Conservation (phyloP, 2,888 invertebrate genomes). For the Macaria notata region DNA sequence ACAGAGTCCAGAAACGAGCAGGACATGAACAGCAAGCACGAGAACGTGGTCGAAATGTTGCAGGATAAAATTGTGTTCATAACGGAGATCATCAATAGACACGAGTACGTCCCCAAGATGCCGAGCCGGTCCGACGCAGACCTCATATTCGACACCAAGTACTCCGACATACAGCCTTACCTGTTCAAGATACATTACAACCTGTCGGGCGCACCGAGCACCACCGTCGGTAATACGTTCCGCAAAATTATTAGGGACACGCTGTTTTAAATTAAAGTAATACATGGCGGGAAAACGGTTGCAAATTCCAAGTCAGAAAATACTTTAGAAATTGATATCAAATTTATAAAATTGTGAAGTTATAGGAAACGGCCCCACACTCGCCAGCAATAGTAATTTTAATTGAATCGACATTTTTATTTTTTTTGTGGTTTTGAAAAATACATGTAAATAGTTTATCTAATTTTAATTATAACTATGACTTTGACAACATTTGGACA, state of each 20-base stretch:
- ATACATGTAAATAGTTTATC: not conserved
- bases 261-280: slow-evolving; percentile 73
- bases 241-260: slow-evolving; percentile 95
- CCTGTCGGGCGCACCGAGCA: slow-evolving; percentile 88
- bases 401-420: slow-evolving; percentile 7
- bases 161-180: slow-evolving; percentile 97
- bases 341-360: too few species aligned
- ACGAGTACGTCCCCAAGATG: slow-evolving; percentile 98
- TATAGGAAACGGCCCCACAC: not conserved
- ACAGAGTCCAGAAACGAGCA: slow-evolving; percentile 93
- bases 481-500: slow-evolving; percentile 5
- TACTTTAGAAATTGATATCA: too few species aligned
- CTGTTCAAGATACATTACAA: slow-evolving; percentile 95
- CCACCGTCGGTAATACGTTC: slow-evolving; percentile 93
- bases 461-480: slow-evolving; percentile 4
- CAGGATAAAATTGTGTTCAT: slow-evolving; percentile 97
- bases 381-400: slow-evolving; percentile 14
- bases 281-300: too few species aligned
- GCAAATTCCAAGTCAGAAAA: too few species aligned
- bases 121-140: slow-evolving; percentile 96
- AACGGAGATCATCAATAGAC: slow-evolving; percentile 96
- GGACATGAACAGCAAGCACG: slow-evolving; percentile 93
- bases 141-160: slow-evolving; percentile 96
- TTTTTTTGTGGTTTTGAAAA: too few species aligned
- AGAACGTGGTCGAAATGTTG: slow-evolving; percentile 92